phyloP scores from a whole-genome alignment of 2,888 invertebrate genomes.

The Mechanitis messenoides region DNA sequence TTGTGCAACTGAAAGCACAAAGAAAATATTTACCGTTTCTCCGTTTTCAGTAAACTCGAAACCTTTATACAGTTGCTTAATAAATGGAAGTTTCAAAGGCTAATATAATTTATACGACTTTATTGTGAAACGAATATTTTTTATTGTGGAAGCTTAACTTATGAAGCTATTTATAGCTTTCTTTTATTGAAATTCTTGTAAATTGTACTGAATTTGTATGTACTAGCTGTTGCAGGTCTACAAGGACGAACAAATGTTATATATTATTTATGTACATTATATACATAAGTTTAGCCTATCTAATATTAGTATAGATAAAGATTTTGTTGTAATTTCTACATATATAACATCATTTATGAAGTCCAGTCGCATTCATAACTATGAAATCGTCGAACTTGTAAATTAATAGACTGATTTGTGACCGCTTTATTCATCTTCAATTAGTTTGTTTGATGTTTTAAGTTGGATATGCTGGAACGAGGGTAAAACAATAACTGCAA shows the following conservation, averaged over 20 bases:
- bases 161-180: background rate
- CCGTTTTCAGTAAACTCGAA: background rate
- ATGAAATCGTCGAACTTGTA: too few relatives aligned
- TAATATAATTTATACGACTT: constrained; percentile 4
- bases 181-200: too few relatives aligned
- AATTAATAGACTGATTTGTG: too few relatives aligned
- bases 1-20: background rate
- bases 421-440: constrained; percentile 16
- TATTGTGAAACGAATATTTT: background rate
- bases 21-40: background rate
- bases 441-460: constrained; percentile 47
- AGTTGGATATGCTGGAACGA: constrained; percentile 50
- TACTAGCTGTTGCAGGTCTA: too few relatives aligned
- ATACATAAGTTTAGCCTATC: too few relatives aligned
- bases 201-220: too few relatives aligned
- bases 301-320: too few relatives aligned
- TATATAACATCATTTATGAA: too few relatives aligned
- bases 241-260: too few relatives aligned
- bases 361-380: too few relatives aligned
- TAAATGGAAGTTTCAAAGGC: constrained; percentile 5
- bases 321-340: too few relatives aligned
- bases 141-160: background rate
- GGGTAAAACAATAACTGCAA: constrained; percentile 71
- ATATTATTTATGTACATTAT: too few relatives aligned
- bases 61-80: constrained; percentile 31